These are phyloP conservation scores for Platalea minor DNA, from an alignment of 2,797 vertebrate species.

Conservation along the genomic window DNA sequence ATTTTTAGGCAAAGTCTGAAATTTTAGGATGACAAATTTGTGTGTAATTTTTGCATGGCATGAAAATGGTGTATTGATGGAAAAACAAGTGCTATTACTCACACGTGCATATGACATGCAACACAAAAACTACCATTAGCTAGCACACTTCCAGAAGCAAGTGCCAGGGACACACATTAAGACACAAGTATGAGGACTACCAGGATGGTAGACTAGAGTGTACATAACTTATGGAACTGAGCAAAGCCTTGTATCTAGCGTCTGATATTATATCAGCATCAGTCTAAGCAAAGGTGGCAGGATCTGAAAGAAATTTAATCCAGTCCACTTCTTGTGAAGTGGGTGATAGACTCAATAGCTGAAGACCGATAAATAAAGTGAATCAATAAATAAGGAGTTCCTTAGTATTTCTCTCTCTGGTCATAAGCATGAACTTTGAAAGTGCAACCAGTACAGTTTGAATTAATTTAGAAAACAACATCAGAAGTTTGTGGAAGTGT, in stretches of 20 bases:
- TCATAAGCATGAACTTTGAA: background rate
- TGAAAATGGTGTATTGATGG: background rate
- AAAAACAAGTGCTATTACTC: background rate
- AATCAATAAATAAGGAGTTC: background rate
- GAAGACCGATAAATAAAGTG: background rate
- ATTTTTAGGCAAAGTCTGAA: background rate
- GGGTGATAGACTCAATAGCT: background rate
- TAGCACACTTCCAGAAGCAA: background rate
- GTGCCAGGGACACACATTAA: background rate
- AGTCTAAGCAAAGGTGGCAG: background rate
- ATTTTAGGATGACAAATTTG: background rate
- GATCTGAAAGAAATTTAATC: background rate
- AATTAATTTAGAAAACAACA: background rate
- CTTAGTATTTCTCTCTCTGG: background rate
- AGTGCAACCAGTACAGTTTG: background rate
- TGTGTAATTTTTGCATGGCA: background rate
- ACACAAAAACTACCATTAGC: background rate
- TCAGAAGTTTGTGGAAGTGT: background rate
- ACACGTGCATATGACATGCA: accelerated
- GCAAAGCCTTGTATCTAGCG: background rate
- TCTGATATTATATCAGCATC: background rate
- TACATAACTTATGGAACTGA: background rate
- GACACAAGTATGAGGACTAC: background rate
- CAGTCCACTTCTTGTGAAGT: background rate
- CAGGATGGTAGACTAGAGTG: background rate